Evolutionary conservation across 1,140 invertebrate genomes (phyloP).

Genomic region (Cyclina sinensis): DNA sequence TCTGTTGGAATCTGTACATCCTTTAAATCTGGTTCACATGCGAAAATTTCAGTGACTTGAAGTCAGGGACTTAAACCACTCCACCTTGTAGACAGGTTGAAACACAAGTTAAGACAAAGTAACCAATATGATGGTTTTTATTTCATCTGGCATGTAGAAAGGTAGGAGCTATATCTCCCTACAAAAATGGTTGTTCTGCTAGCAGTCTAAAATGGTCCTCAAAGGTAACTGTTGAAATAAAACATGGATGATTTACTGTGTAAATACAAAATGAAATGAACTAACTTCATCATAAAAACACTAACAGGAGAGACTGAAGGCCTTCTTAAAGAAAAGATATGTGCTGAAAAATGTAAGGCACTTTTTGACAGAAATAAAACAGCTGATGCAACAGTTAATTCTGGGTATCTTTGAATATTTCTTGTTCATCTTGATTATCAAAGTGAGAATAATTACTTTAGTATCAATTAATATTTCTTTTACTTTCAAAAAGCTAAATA

Average conservation of each 20-base stretch:
- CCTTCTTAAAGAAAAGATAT: background rate
- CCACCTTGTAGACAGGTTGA: too few species aligned
- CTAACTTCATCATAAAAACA: background rate
- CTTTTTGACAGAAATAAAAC: background rate
- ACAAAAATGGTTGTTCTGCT: background rate
- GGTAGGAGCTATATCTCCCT: conserved; percentile 22
- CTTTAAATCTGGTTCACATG: too few species aligned
- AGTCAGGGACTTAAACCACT: too few species aligned
- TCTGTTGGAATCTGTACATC: too few species aligned
- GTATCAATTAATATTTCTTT: too few species aligned
- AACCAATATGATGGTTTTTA: conserved; percentile 38
- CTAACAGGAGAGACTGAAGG: background rate
- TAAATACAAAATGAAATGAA: background rate
- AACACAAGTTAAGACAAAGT: background rate
- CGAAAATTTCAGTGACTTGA: too few species aligned
- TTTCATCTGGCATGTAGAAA: conserved; percentile 43
- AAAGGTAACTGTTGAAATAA: conserved; percentile 12
- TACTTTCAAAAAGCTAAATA: too few species aligned
- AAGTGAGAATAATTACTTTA: too few species aligned
- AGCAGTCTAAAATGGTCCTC: conserved; percentile 19
- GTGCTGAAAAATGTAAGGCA: background rate
- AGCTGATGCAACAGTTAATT: too few species aligned
- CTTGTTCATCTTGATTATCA: too few species aligned
- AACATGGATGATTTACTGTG: background rate
- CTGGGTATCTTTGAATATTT: too few species aligned